Evolutionary conservation across 2,888 invertebrate genomes (phyloP).

Genomic region (Incurvaria masculella): DNA sequence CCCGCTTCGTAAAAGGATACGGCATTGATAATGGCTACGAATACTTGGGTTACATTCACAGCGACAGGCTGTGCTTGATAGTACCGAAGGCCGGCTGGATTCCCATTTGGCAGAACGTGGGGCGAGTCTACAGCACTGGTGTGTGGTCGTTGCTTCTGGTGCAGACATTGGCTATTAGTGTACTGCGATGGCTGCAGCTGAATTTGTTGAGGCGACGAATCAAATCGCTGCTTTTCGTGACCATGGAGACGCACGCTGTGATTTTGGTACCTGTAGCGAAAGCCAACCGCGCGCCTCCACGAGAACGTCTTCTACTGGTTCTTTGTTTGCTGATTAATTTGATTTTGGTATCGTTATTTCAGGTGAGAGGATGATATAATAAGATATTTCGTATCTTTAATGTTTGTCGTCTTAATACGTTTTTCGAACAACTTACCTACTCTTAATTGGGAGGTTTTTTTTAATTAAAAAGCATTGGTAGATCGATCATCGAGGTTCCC

Average conservation of each 20-base stretch:
- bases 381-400: no score
- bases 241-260: background rate
- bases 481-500: no score
- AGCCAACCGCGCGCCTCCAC: background rate
- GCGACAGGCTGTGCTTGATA: constrained; percentile 26
- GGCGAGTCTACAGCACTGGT: background rate
- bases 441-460: no score
- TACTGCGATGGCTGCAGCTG: background rate
- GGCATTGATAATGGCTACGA: constrained; percentile 15
- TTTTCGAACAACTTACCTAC: no score
- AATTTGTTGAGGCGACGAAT: background rate
- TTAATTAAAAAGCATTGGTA: no score
- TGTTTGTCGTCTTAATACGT: no score
- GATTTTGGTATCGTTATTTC: background rate
- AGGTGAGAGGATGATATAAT: no score
- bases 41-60: constrained; percentile 22
- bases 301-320: background rate
- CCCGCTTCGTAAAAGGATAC: constrained; percentile 28
- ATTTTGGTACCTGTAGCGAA: background rate
- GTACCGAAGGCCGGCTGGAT: constrained; percentile 19
- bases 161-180: background rate
- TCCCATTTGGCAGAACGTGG: constrained; percentile 23
- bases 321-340: background rate
- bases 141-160: background rate
- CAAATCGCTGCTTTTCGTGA: background rate